Conservation (phyloP, 2,888 invertebrate species). For the Biston betularia region DNA sequence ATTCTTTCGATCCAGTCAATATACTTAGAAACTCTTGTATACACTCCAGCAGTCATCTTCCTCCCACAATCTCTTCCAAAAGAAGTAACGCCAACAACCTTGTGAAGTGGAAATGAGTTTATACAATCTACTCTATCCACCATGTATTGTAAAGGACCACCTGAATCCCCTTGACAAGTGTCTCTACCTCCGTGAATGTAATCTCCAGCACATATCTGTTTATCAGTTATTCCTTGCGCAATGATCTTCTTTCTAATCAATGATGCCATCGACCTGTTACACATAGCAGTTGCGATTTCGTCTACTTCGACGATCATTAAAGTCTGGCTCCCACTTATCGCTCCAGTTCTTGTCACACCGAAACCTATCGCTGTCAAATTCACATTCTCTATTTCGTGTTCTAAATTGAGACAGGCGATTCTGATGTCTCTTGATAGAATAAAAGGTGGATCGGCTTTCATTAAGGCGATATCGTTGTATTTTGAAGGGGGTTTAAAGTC, state of each 20-base stretch:
- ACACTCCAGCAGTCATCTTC: constrained; percentile 82
- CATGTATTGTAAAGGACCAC: constrained; percentile 78
- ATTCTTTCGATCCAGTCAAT: constrained; percentile 81
- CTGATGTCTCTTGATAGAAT: constrained; percentile 83
- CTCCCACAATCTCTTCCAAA: constrained; percentile 84
- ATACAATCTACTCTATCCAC: constrained; percentile 71
- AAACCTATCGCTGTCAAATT: constrained; percentile 88
- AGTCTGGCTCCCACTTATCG: constrained; percentile 70
- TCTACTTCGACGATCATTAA: constrained; percentile 82
- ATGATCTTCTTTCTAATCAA: constrained; percentile 70
- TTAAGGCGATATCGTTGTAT: constrained; percentile 89
- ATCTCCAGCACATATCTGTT: constrained; percentile 81
- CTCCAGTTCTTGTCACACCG: constrained; percentile 84
- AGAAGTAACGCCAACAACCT: constrained; percentile 81
- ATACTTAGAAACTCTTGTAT: constrained; percentile 77
- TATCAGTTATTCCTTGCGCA: constrained; percentile 64
- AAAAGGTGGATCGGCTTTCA: constrained; percentile 82
- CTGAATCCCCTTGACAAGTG: constrained; percentile 82
- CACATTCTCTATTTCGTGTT: constrained; percentile 51
- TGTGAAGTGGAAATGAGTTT: constrained; percentile 73
- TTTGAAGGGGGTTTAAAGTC: constrained; percentile 84
- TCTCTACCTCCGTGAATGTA: constrained; percentile 76
- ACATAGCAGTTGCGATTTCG: constrained; percentile 60
- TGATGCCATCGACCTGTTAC: constrained; percentile 73
- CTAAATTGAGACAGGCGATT: constrained; percentile 86